Base-by-base conservation (phyloP, 2,113 vertebrate genomes). In the Barbus barbus region DNA sequence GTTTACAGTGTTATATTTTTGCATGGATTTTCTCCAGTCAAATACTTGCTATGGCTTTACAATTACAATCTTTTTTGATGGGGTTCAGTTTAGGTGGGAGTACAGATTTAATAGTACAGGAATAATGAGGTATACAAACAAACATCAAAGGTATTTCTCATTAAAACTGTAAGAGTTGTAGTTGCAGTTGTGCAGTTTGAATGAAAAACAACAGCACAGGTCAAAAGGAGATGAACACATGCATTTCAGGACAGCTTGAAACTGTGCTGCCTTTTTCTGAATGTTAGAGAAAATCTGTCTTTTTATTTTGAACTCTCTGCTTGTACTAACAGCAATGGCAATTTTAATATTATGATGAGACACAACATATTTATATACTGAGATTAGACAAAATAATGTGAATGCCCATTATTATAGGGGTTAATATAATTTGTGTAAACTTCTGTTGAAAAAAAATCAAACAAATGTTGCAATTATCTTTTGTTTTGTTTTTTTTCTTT, bases 221-320 rank as follows among this genome's bases (percentile, higher is more conserved):
- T 65, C 86, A 63, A 87, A 79, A 83, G 56, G 24, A 0, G 8
- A 20, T 69, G 31, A 20, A 69, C 0, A 20, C 65, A 20, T 24
- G 72, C 72, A 75, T 28, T 46, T 84, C 60, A 79, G 38, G 81
- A 65, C 2, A 41, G 31, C 80, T 36, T 67, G 31, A 48, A 20
- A 51, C 20, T 38, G 6, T 77, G 28, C 33, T 73, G 8, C 44
- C 46, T 51, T 33, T 53, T 41, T 38, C 78, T 79, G 53, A 89
- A 77, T 60, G 72, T 69, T 83, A 83, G 56, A 89, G 78, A 78
- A 81, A 84, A 89, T 88, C 89, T 91, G 89, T 89, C 90, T 91
- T 89, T 92, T 89, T 5, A 11, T 51, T 72, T 72, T 44, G n/a
- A 58, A 58, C 38, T 81, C 13, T 36, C 67, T 22, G 33, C 84